Conservation (phyloP, 2,888 invertebrate genomes). For the Ferdinandea cuprea region DNA sequence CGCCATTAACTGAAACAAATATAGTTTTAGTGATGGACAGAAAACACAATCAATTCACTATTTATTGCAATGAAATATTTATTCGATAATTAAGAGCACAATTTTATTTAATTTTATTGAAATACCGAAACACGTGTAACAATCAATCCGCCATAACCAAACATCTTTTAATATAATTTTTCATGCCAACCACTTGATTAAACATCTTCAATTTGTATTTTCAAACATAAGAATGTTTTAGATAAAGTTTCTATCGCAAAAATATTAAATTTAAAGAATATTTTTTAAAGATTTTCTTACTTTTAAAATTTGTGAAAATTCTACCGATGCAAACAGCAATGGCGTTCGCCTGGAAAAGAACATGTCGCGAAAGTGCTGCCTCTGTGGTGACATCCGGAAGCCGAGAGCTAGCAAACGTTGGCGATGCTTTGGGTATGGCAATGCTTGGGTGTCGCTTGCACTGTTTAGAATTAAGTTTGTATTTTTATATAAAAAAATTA, state of each 20-base stretch:
- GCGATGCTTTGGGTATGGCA: slow-evolving; percentile 15
- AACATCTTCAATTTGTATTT: neutral
- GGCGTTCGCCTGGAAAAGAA: slow-evolving; percentile 83
- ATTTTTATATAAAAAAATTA: too few species aligned
- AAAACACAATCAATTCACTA: neutral
- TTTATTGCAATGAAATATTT: neutral
- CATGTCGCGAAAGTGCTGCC: slow-evolving; percentile 79
- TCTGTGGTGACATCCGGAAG: slow-evolving; percentile 72
- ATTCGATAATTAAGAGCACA: neutral
- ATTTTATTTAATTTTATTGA: slow-evolving; percentile 12
- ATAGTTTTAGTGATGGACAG: slow-evolving; percentile 75
- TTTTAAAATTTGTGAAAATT: slow-evolving; percentile 80
- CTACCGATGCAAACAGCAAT: slow-evolving; percentile 81
- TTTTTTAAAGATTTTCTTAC: slow-evolving; percentile 79
- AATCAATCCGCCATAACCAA: slow-evolving; percentile 67
- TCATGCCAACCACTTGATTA: slow-evolving; percentile 18
- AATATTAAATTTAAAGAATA: slow-evolving; percentile 17
- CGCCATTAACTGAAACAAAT: slow-evolving; percentile 59
- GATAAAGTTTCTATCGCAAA: slow-evolving; percentile 13
- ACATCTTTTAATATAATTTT: slow-evolving; percentile 31
- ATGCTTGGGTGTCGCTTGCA: slow-evolving; percentile 16
- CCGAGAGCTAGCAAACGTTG: slow-evolving; percentile 16
- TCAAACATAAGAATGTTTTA: neutral
- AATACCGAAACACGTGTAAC: slow-evolving; percentile 64
- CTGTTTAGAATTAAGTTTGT: slow-evolving; percentile 39